phyloP scores from a whole-genome alignment of 2,797 vertebrate species.

The Enteromius unitaeniatus region DNA sequence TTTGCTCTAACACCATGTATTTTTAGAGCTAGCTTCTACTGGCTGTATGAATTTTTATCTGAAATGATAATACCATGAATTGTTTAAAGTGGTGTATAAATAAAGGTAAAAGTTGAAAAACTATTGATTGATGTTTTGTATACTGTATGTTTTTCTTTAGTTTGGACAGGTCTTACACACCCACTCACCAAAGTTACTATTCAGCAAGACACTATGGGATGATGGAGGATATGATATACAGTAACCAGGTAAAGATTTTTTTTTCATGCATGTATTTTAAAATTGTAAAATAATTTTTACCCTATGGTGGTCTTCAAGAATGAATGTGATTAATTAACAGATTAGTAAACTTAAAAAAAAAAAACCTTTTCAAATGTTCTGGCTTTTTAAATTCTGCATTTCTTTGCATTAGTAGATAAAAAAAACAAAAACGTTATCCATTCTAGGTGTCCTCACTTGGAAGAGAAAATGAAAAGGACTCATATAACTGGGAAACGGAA shows the following conservation, averaged over 20 bases:
- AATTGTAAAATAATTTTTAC: neutral
- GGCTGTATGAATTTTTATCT: too few species aligned
- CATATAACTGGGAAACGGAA: conserved; percentile 91
- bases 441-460: conserved; percentile 82
- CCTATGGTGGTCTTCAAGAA: neutral
- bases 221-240: conserved; percentile 87
- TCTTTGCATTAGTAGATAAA: neutral
- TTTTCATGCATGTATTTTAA: neutral
- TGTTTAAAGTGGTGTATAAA: neutral
- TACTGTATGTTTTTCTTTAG: conserved; percentile 80
- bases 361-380: neutral
- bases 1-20: too few species aligned
- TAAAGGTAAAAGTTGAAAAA: neutral
- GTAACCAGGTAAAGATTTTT: conserved; percentile 87
- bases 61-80: neutral
- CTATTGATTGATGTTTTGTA: neutral
- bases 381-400: neutral
- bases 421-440: neutral
- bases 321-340: neutral
- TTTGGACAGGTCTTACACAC: conserved; percentile 92
- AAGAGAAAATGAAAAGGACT: conserved; percentile 88
- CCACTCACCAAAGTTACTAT: conserved; percentile 89
- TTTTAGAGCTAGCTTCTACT: neutral
- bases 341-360: neutral
- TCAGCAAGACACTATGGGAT: conserved; percentile 86